phyloP scores from a whole-genome alignment of 2,888 invertebrate genomes.

The Criorhina ranunculi region DNA sequence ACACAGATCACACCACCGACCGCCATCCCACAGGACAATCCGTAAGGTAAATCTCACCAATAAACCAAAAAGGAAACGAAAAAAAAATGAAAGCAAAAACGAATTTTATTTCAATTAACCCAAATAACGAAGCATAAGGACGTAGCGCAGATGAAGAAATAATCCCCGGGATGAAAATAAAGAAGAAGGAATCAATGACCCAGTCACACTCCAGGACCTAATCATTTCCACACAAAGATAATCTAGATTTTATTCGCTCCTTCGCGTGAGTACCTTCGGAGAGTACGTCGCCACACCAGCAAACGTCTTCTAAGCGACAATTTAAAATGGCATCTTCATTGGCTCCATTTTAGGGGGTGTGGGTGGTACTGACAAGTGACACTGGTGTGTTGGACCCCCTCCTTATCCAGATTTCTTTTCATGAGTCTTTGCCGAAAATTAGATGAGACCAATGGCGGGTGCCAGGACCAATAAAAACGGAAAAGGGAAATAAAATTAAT shows the following conservation, averaged over 20 bases:
- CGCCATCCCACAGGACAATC: slow-evolving; percentile 25
- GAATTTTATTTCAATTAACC: slow-evolving; percentile 77
- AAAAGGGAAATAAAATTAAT: slow-evolving; percentile 77
- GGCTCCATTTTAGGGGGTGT: slow-evolving; percentile 43
- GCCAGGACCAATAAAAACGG: slow-evolving; percentile 73
- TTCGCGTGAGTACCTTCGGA: slow-evolving; percentile 75
- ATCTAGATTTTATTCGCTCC: slow-evolving; percentile 75
- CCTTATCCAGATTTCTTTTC: slow-evolving; percentile 61
- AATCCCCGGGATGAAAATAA: slow-evolving; percentile 75
- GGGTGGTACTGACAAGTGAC: slow-evolving; percentile 17
- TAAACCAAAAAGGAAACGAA: slow-evolving; percentile 62
- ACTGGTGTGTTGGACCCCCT: slow-evolving; percentile 36
- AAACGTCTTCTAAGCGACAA: slow-evolving; percentile 61
- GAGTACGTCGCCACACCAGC: slow-evolving; percentile 22
- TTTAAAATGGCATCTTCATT: slow-evolving; percentile 73
- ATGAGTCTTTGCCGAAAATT: slow-evolving; percentile 67
- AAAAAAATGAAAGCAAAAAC: slow-evolving; percentile 45
- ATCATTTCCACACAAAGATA: slow-evolving; percentile 76
- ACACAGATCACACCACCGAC: slow-evolving; percentile 7
- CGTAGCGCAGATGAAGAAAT: slow-evolving; percentile 77
- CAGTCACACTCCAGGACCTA: slow-evolving; percentile 76
- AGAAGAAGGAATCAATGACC: slow-evolving; percentile 76
- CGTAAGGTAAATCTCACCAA: slow-evolving; percentile 74
- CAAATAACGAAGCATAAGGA: slow-evolving; percentile 75
- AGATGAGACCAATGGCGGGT: slow-evolving; percentile 76